phyloP scores from a whole-genome alignment of 2,113 vertebrate genomes.

The Zapus hudsonius region DNA sequence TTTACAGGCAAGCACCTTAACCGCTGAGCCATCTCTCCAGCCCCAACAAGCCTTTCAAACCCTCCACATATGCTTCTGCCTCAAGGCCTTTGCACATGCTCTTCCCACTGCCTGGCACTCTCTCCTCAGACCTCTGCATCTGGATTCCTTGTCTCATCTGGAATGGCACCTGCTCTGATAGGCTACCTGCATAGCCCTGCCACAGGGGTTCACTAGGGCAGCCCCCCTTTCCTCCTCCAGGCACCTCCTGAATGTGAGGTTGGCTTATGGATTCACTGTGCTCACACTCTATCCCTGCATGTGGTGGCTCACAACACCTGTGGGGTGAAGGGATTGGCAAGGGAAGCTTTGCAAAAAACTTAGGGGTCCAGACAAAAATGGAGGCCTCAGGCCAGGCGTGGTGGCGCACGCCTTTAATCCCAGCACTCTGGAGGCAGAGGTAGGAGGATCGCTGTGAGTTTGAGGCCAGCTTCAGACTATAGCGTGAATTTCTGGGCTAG shows the following conservation, averaged over 20 bases:
- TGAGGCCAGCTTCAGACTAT: no score
- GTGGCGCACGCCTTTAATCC: no score
- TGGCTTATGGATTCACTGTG: background rate
- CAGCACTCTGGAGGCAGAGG: no score
- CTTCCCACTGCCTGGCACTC: background rate
- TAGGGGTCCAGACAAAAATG: rapidly evolving
- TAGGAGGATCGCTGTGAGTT: no score
- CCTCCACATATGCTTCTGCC: background rate
- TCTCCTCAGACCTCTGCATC: background rate
- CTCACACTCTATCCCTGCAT: no score
- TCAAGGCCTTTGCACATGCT: background rate
- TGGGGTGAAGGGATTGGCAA: no score
- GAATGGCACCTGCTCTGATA: background rate
- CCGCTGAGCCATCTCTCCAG: background rate
- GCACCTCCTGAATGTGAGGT: no score
- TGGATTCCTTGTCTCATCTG: background rate
- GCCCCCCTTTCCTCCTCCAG: background rate
- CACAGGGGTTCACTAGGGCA: background rate
- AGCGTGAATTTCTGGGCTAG: no score
- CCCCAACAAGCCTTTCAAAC: background rate
- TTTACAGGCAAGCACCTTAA: no score
- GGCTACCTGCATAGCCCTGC: background rate
- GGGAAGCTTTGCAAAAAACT: background rate
- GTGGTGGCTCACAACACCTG: background rate
- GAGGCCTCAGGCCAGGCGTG: rapidly evolving